Percentiles rank a stretch among this genome's conserved stretches.
Conservation (phyloP, 2,113 vertebrate genomes). For the Chrysemys picta region DNA sequence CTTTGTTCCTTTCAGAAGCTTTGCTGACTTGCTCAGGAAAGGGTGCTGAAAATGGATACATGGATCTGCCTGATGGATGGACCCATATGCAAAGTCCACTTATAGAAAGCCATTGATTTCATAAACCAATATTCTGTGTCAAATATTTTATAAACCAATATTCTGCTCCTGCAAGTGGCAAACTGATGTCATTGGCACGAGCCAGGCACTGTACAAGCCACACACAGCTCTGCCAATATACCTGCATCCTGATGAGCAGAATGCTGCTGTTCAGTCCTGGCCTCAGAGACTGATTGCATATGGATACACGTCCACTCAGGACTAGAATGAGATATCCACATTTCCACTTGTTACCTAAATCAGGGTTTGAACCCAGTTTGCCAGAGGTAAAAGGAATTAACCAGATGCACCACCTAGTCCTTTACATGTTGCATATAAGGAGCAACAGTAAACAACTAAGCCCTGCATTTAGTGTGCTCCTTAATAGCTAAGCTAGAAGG, state of each 20-base stretch:
- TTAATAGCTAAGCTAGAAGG: not conserved
- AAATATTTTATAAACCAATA: not conserved
- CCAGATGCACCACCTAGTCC: not conserved
- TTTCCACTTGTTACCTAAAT: not conserved
- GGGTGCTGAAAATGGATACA: not conserved
- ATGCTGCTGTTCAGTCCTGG: not conserved
- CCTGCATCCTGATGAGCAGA: not conserved
- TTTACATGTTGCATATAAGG: slow-evolving; percentile 20
- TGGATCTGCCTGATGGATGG: not conserved
- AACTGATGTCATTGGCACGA: not conserved
- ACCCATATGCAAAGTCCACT: not conserved
- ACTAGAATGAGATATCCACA: not conserved
- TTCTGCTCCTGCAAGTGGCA: not conserved
- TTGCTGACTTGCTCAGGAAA: not conserved
- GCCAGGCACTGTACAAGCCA: not conserved
- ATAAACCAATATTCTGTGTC: not conserved
- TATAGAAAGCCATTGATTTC: not conserved
- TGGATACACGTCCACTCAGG: accelerated
- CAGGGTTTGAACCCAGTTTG: not conserved
- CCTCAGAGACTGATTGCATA: not conserved
- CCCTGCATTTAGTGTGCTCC: not conserved
- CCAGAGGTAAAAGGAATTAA: slow-evolving; percentile 28
- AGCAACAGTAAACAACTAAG: slow-evolving; percentile 35
- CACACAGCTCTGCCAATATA: not conserved
- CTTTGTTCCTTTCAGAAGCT: not conserved